Conservation (phyloP, 1,140 invertebrate species). For the Tetragonula clypearis region DNA sequence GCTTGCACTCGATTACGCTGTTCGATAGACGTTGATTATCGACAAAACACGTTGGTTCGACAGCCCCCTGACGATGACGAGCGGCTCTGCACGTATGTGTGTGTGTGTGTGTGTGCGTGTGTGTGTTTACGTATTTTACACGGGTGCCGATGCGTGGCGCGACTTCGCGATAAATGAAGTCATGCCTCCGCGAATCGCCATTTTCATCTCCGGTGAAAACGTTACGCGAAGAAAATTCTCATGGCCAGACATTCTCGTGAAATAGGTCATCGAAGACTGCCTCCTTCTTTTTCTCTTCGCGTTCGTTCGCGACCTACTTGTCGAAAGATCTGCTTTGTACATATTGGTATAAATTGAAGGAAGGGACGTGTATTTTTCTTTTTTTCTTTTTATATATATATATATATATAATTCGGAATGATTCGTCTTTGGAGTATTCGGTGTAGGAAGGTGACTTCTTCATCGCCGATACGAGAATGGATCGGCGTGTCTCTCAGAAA, state of each 20-base stretch:
- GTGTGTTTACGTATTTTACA: slow-evolving; percentile 28
- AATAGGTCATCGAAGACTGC: background rate
- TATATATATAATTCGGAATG: background rate
- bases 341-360: too few relatives aligned
- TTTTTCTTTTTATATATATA: background rate
- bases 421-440: background rate
- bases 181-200: slow-evolving; percentile 7
- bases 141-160: slow-evolving; percentile 32
- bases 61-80: slow-evolving; percentile 68
- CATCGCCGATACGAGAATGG: too few relatives aligned
- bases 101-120: too few relatives aligned
- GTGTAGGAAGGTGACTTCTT: background rate
- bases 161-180: slow-evolving; percentile 45
- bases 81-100: slow-evolving; percentile 39
- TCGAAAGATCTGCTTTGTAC: background rate
- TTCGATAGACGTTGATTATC: slow-evolving; percentile 71
- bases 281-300: too few relatives aligned
- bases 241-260: background rate
- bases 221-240: background rate
- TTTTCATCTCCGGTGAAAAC: slow-evolving; percentile 26
- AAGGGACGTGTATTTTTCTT: background rate
- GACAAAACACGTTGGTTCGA: slow-evolving; percentile 71
- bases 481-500: slow-evolving; percentile 15
- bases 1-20: slow-evolving; percentile 68
- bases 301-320: background rate